Conservation (phyloP, 2,888 invertebrate species). For the Isoperla grammatica region DNA sequence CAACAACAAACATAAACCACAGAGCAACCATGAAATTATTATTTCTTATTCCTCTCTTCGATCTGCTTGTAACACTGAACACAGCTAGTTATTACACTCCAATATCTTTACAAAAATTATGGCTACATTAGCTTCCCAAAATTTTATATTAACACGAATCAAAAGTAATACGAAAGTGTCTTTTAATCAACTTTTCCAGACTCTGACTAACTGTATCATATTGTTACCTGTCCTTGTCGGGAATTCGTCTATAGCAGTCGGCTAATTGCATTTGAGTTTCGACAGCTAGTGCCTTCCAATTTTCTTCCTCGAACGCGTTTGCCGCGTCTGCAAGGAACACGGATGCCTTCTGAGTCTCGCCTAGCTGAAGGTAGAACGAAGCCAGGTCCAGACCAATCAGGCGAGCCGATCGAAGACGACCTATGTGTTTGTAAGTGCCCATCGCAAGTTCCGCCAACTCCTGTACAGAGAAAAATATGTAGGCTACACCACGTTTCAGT, state of each 20-base stretch:
- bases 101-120: no score
- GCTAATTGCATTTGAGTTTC: constrained; percentile 80
- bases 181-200: no score
- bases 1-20: no score
- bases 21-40: background rate
- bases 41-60: no score
- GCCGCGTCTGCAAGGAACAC: constrained; percentile 83
- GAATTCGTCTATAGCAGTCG: constrained; percentile 75
- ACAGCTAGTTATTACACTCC: no score
- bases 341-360: constrained; percentile 82
- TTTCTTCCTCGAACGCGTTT: constrained; percentile 79
- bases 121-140: no score
- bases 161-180: no score
- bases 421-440: constrained; percentile 93
- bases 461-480: no score
- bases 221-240: constrained; percentile 62
- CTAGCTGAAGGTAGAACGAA: constrained; percentile 79
- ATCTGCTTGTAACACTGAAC: no score
- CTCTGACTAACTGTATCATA: background rate
- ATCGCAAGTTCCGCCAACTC: constrained; percentile 88
- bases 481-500: no score
- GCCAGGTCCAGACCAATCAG: constrained; percentile 86
- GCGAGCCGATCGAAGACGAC: constrained; percentile 73
- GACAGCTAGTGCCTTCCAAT: constrained; percentile 77
- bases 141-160: no score